Conservation (phyloP, 2,797 vertebrate genomes). For the Choloepus didactylus region DNA sequence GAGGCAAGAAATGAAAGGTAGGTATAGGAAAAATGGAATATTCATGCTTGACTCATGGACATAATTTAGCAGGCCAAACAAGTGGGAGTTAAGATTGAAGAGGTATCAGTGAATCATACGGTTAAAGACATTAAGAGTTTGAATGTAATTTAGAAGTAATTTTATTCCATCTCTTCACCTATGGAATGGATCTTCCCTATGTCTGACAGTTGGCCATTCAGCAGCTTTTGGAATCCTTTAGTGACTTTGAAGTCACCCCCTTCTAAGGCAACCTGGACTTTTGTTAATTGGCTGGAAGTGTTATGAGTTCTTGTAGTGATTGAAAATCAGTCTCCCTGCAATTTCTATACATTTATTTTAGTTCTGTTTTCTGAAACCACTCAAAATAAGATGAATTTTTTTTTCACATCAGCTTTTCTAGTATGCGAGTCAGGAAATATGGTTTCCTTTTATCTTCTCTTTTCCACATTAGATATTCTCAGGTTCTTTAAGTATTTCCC, state of each 20-base stretch:
- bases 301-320: not conserved
- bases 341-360: constrained; percentile 47
- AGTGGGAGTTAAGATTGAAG: not conserved
- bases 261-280: not conserved
- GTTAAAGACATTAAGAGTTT: not conserved
- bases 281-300: not conserved
- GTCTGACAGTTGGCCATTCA: not conserved
- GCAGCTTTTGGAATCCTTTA: constrained; percentile 52
- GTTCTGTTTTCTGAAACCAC: constrained; percentile 39
- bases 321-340: not conserved
- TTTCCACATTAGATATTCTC: constrained; percentile 38
- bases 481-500: not conserved
- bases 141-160: constrained; percentile 20
- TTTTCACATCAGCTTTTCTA: not conserved
- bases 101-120: not conserved
- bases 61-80: not conserved
- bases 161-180: not conserved
- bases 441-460: constrained; percentile 20
- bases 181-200: not conserved
- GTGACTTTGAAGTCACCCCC: not conserved
- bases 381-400: not conserved
- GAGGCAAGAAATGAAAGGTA: not conserved
- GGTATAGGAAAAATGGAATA: not conserved
- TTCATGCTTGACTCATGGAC: not conserved
- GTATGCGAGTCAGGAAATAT: not conserved